Conservation (phyloP, 2,888 invertebrate genomes). For the Athripsodes cinereus region DNA sequence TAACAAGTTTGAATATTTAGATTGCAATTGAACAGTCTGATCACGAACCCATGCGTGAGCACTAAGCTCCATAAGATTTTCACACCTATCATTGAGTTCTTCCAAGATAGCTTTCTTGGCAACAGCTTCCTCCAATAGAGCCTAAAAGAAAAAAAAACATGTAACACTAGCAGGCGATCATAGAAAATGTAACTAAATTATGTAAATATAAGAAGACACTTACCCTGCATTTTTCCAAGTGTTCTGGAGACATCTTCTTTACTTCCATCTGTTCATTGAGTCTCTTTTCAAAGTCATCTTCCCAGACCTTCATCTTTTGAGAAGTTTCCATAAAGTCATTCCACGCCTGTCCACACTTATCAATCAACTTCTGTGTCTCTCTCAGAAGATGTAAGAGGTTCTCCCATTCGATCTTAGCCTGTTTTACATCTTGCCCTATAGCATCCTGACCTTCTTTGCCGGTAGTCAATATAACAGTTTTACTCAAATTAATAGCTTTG, state of each 20-base stretch:
- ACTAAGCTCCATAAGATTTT: constrained; percentile 78
- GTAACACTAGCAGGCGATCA: not conserved
- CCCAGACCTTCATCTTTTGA: constrained; percentile 68
- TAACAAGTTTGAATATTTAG: constrained; percentile 71
- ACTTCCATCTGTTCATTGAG: constrained; percentile 60
- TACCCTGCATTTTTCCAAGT: constrained; percentile 69
- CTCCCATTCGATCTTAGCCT: constrained; percentile 77
- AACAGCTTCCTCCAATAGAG: constrained; percentile 68
- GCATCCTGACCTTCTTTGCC: constrained; percentile 78
- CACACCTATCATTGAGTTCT: constrained; percentile 81
- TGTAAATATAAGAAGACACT: constrained; percentile 32
- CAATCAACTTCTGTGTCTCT: constrained; percentile 68
- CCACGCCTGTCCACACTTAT: constrained; percentile 76
- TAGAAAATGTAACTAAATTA: not conserved
- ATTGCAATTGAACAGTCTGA: constrained; percentile 78
- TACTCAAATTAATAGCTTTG: constrained; percentile 67
- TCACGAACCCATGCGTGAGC: constrained; percentile 81
- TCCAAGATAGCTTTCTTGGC: constrained; percentile 73
- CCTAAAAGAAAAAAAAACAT: constrained; percentile 37
- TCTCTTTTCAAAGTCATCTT: constrained; percentile 62
- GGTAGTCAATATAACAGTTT: constrained; percentile 68
- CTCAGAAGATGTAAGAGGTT: constrained; percentile 68
- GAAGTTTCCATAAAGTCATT: constrained; percentile 69
- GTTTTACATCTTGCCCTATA: constrained; percentile 75
- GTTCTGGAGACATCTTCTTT: constrained; percentile 71